Conservation (phyloP, 2,113 vertebrate genomes). For the Malurus elegans region DNA sequence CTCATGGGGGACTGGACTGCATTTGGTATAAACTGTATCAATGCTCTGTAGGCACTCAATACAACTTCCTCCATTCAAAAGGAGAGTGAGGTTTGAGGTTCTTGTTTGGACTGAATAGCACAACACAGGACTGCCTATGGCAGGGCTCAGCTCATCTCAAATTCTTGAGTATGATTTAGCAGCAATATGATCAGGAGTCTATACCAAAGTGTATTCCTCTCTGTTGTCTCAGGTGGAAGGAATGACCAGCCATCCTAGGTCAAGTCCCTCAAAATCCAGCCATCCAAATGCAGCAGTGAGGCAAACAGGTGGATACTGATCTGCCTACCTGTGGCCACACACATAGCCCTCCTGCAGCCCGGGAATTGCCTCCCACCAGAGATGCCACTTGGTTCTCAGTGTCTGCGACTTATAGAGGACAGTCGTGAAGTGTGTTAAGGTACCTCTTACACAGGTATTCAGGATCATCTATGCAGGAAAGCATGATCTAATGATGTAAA, state of each 20-base stretch:
- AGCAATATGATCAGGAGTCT: neutral
- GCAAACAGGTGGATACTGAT: neutral
- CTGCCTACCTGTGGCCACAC: neutral
- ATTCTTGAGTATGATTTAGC: neutral
- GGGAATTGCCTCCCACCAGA: rapidly evolving
- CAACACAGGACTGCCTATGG: neutral
- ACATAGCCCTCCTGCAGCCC: rapidly evolving
- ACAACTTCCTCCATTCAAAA: neutral
- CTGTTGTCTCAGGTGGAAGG: neutral
- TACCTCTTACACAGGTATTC: neutral
- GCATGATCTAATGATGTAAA: neutral
- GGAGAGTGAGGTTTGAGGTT: neutral
- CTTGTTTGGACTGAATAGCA: neutral
- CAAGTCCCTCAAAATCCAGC: neutral
- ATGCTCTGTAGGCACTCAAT: neutral
- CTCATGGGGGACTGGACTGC: neutral
- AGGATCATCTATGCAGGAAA: neutral
- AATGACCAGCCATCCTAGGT: rapidly evolving
- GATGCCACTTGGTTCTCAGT: neutral
- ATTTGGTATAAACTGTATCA: neutral
- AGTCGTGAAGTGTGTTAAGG: neutral
- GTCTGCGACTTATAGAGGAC: neutral
- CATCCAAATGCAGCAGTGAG: neutral
- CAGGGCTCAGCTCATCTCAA: neutral
- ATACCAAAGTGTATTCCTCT: neutral